Conservation (phyloP, 2,888 invertebrate genomes). For the Aphidius colemani region DNA sequence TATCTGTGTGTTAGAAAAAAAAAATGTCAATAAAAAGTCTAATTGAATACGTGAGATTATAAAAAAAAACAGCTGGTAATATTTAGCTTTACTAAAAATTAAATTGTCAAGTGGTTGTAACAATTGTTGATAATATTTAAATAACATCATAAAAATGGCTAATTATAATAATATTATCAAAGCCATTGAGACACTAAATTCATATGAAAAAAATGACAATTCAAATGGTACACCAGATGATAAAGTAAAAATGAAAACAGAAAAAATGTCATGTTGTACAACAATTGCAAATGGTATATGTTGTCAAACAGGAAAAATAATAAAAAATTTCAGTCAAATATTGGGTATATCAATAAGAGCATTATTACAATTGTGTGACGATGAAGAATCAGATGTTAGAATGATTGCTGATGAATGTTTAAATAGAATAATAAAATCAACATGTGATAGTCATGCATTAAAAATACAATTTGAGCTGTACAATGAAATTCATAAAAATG, state of each 20-base stretch:
- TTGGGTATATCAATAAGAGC: slow-evolving; percentile 74
- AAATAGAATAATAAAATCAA: slow-evolving; percentile 74
- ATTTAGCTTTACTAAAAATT: no score
- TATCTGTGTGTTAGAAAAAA: no score
- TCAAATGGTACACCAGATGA: no score
- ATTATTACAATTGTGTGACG: slow-evolving; percentile 74
- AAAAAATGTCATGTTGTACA: slow-evolving; percentile 75
- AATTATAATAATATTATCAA: no score
- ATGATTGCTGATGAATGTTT: slow-evolving; percentile 83
- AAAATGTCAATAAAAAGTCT: no score
- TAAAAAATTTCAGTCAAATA: slow-evolving; percentile 68
- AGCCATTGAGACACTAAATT: no score
- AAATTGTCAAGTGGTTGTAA: no score
- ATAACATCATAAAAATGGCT: no score
- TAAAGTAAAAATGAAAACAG: slow-evolving; percentile 64
- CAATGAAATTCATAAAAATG: slow-evolving; percentile 82
- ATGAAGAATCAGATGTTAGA: slow-evolving; percentile 76
- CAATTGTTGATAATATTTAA: no score
- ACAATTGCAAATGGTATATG: slow-evolving; percentile 75
- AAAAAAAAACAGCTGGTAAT: no score
- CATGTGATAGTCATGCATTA: slow-evolving; percentile 71
- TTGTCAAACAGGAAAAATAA: slow-evolving; percentile 66
- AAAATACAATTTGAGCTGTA: slow-evolving; percentile 81
- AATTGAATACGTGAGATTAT: no score
- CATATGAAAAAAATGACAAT: no score